Base-by-base conservation (phyloP, 1,140 invertebrate species). In the Chelonus insularis region DNA sequence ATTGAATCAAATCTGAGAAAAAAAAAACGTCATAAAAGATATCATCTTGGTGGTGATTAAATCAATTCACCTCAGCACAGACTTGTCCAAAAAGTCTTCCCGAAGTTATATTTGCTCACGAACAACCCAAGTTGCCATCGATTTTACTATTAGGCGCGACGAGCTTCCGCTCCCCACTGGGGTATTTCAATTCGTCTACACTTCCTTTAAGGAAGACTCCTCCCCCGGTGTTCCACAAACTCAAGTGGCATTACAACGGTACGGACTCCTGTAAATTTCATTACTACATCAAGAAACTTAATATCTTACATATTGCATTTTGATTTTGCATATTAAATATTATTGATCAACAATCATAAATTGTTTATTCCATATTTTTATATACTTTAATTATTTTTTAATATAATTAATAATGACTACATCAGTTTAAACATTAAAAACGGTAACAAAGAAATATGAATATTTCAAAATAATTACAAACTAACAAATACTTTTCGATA, bases 91-190 rank as follows among this genome's bases (percentile, higher is more conserved):
- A 48, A 48, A 56, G 54, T 56, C 54, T 56, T 48, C 60, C 32
- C n/a, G 11, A 51, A 20, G 32, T 23, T 21, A 5, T 25, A 9
- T 12, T 18, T 9, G 57, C 18, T 48, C 43, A 54, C 37, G 51
- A 57, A 52, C 43, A 34, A 57, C 47, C 36, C 63, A 45, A 50
- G 50, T 34, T 36, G 52, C 51, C 63, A 74, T 76, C 70, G 74
- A 76, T 76, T 76, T 74, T 73, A 63, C 70, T 73, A 76, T 76
- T 74, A 74, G 70, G 69, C 68, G 63, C 63, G 64, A 63, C 68
- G 64, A 47, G 62, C 62, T 69, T 74, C 68, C 67, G 70, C 64
- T 70, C 66, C 66, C 66, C 59, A 47, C 62, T 64, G 63, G 60
- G 58, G 67, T 60, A 72, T 72, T 71, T 71, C 68, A 67, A 68